These are phyloP conservation scores for Ceratotherium simum DNA, from an alignment of 2,113 vertebrate species.

Conservation along the genomic window DNA sequence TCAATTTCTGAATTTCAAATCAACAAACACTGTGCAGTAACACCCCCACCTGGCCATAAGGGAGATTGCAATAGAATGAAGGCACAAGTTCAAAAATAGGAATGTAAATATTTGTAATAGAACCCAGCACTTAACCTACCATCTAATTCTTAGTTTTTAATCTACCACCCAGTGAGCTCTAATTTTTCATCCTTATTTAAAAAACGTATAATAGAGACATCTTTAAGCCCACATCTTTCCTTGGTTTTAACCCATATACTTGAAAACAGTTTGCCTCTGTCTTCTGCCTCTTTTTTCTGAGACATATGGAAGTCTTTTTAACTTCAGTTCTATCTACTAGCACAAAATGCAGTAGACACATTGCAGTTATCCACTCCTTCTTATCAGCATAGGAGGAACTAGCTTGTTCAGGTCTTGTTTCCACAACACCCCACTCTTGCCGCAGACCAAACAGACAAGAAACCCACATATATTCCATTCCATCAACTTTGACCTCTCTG, in stretches of 20 bases:
- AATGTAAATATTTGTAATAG: not conserved
- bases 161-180: not conserved
- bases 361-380: not conserved
- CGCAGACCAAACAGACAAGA: not conserved
- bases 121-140: not conserved
- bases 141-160: not conserved
- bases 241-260: not conserved
- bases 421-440: not conserved
- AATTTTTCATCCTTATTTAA: not conserved
- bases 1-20: conserved; percentile 26
- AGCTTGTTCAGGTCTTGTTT: not conserved
- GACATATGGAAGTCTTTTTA: not conserved
- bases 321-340: not conserved
- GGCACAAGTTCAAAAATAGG: not conserved
- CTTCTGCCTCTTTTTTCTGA: not conserved
- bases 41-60: conserved; percentile 18
- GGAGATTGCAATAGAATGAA: conserved; percentile 8
- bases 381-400: not conserved
- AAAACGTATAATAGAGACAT: not conserved
- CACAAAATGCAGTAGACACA: not conserved
- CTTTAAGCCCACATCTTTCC: not conserved
- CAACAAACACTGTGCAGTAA: not conserved
- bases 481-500: not conserved
- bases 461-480: not conserved
- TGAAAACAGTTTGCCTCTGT: not conserved